A percentile compares a stretch with the other conserved stretches of the same genome.
Evolutionary conservation across 1,140 invertebrate species (phyloP).

Genomic region (Latrodectus geometricus): DNA sequence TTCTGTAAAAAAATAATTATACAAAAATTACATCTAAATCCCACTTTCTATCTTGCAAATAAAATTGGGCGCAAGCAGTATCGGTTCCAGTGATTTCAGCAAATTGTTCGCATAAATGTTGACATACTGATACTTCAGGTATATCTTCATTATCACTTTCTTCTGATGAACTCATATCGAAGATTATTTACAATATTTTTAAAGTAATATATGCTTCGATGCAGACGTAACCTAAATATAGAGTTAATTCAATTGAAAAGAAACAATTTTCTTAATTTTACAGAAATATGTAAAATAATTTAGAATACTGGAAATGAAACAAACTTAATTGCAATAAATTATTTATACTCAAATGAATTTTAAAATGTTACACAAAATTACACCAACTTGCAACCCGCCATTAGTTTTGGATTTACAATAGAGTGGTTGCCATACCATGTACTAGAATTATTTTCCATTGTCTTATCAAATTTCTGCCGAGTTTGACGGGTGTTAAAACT

Average conservation of each 20-base stretch:
- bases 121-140: constrained; percentile 69
- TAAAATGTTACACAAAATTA: not conserved
- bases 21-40: constrained; percentile 70
- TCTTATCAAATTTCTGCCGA: too few species aligned
- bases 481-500: too few species aligned
- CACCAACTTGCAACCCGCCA: not conserved
- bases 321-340: too few species aligned
- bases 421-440: not conserved
- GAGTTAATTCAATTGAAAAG: too few species aligned
- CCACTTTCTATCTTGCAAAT: constrained; percentile 73
- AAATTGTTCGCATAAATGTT: constrained; percentile 71
- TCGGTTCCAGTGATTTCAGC: constrained; percentile 73
- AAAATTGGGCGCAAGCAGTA: constrained; percentile 73
- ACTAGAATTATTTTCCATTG: too few species aligned
- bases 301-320: too few species aligned
- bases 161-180: constrained; percentile 50
- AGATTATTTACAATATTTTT: too few species aligned
- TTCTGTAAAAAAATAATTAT: not conserved
- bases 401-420: not conserved
- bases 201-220: too few species aligned
- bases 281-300: too few species aligned
- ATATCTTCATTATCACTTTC: constrained; percentile 64
- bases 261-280: too few species aligned
- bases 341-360: not conserved
- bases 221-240: too few species aligned